Base-by-base conservation (phyloP, 2,113 vertebrate species). In the Hassar affinis region DNA sequence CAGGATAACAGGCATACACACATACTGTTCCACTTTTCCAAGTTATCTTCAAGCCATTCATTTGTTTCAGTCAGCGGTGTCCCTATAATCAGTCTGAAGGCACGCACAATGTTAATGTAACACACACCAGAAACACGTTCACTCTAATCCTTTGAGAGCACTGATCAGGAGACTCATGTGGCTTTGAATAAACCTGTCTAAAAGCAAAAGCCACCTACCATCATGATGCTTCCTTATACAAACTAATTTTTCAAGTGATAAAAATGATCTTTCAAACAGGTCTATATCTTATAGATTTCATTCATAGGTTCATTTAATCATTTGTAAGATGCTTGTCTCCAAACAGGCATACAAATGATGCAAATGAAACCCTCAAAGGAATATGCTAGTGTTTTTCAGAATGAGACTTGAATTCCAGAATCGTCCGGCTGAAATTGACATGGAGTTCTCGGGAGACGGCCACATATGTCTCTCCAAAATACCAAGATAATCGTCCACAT, bases 11-110 rank as follows among this genome's bases (percentile, higher is more conserved):
- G 12, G 52, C 38, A 42, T 64, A 64, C 76, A 64, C 76, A 78
- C 74, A 64, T 62, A 66, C 75, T 33, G 51, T 68, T 83, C 79
- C 52, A 76, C 71, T 78, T 77, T 87, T 74, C 86, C 38, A n/a
- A 42, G 64, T 35, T 75, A 80, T 54, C 75, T 66, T 62, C 42
- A 72, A 57, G 45, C 56, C 66, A 61, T 76, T 61, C 47, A 72
- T 84, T 75, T 81, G 15, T 69, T 59, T 59, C 54, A 49, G 47
- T 68, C 45, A 57, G 20, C 33, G 14, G 35, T 47, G 38, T 49
- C 52, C 56, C 82, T 52, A 25, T 51, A 59, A 68, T 61, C 81
- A 75, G 66, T 61, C 56, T 78, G 49, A 74, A 83, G 25, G 79
- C 27, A 56, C 0, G 27, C 79, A 72, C 57, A 10, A 6, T 20